Evolutionary conservation across 1,140 invertebrate species (phyloP), one percentile per base, ranked within the genome.

Genomic region (Drosophila ogumai): DNA sequence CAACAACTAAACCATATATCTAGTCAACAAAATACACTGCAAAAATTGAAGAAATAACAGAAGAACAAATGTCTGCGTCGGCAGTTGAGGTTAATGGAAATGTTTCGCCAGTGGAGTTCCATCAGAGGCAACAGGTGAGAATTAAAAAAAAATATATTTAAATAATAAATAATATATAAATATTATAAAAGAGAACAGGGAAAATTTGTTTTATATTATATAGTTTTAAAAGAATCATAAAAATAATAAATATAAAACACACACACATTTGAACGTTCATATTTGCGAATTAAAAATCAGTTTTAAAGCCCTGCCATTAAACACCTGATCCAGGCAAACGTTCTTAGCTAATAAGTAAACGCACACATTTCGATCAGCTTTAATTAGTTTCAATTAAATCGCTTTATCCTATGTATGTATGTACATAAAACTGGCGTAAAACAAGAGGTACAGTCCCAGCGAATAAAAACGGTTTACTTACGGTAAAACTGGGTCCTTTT

Each of bases 51-150:
- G 15, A 50, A 22, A 47, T 58, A 71, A 38, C 34, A 28, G 17
- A 58, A 28, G 17, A 64, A 56, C 55, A 64, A 77, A 88, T 88
- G 84, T 90, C 84, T 36, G 80, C 69, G 69, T 56, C 69, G 44
- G 69, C 81, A 58, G 77, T 88, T 66, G 84, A 88, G 46, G 49
- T 90, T 15, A 88, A 80, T 81, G 80, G 80, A 65, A 90, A 57
- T 73, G 80, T 74, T 65, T 77, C 84, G 32, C 56, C 61, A 2
- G 72, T 80, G 80, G 84, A 88, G 56, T 88, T 88, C 52, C 85
- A 74, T 63, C 80, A 82, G 44, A 74, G 61, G 80, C 80, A 84
- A 84, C 80, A 88, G 85, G 84, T 88, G 41, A 88, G 80, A 58
- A 10, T 28, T 6, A 28, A 28, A 28, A 28, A 28, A 22, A 22